Base-by-base conservation (phyloP, 2,797 vertebrate genomes). In the Rhinichthys osculus region DNA sequence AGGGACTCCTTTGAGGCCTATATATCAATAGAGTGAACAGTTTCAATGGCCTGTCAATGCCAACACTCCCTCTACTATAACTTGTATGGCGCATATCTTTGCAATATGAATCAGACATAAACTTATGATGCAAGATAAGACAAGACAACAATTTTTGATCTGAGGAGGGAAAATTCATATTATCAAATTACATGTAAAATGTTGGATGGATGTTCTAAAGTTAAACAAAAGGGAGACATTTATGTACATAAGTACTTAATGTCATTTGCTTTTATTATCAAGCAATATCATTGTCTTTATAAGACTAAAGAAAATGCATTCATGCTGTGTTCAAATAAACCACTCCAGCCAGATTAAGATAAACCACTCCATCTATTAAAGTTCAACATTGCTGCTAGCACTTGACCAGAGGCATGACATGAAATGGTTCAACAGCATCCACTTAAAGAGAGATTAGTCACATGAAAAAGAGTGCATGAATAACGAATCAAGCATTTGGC, bases 21-120 rank as follows among this genome's bases (percentile, higher is more conserved):
- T 81, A 96, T 96, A 96, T 96, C 96, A 97, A 99, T 97, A 96
- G 96, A 96, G 96, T 99, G 97, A 97, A 97, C 96, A 97, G 92
- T 97, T 96, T 96, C 93, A 96, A 95, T 97, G 94, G 95, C 94
- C 95, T 93, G 78, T 67, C 70, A 81, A 79, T 76, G 57, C 77
- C 33, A 78, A 73, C 71, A 87, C 16, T 83, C 35, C 64, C 47
- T 70, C 72, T 83, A 87, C 16, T 77, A 73, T 64, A 64, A 76
- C 71, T 66, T 83, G 57, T 33, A 78, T 73, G 23, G 69, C 40
- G 2, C 64, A 47, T 50, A 69, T 84, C 33, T 50, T 80, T 80
- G 52, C n/a, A 70, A 81, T 77, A 66, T 62, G 52, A 78, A 78
- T 78, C 77, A 64, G 57, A 44, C 8, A 70, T 57, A 72, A 69